These are phyloP conservation scores for Helostoma temminkii DNA, from an alignment of 2,797 vertebrate genomes.

Conservation along the genomic window DNA sequence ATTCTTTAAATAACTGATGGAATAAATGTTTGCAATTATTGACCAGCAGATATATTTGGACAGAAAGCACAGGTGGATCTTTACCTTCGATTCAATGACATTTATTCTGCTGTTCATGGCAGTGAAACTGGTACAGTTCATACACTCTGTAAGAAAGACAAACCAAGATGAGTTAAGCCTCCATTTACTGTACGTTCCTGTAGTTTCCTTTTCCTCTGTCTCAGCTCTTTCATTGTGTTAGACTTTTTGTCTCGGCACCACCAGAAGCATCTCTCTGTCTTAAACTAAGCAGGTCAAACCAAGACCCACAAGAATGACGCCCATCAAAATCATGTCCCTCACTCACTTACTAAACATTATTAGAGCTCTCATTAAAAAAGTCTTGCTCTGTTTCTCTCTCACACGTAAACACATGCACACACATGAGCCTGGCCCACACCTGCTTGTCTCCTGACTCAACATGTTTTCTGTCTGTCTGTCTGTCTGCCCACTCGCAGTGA, in stretches of 20 bases:
- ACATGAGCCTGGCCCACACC: constrained; percentile 31
- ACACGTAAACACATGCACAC: constrained; percentile 10
- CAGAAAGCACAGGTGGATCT: too few species aligned
- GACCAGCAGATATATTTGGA: not conserved
- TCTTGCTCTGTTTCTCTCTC: constrained; percentile 1
- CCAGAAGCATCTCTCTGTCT: constrained; percentile 26
- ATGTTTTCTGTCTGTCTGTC: constrained; percentile 51
- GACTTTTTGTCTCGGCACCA: constrained; percentile 40
- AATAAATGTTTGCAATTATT: not conserved
- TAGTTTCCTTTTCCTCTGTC: constrained; percentile 17
- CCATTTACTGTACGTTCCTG: constrained; percentile 9
- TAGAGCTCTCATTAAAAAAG: constrained; percentile 10
- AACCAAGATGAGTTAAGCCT: constrained; percentile 23
- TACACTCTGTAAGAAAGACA: constrained; percentile 73
- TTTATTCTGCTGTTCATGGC: constrained; percentile 77
- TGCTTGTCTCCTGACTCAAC: constrained; percentile 45
- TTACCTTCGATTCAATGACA: constrained; percentile 79
- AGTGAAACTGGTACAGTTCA: constrained; percentile 81
- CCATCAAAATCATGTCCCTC: constrained; percentile 64
- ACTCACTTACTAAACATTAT: constrained; percentile 64
- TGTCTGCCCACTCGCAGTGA: constrained; percentile 40
- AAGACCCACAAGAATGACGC: constrained; percentile 63
- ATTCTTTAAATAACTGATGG: constrained; percentile 3
- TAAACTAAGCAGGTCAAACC: constrained; percentile 38
- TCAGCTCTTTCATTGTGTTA: constrained; percentile 33